Evolutionary conservation across 2,888 invertebrate species (phyloP).

Genomic region (Noctua janthe): DNA sequence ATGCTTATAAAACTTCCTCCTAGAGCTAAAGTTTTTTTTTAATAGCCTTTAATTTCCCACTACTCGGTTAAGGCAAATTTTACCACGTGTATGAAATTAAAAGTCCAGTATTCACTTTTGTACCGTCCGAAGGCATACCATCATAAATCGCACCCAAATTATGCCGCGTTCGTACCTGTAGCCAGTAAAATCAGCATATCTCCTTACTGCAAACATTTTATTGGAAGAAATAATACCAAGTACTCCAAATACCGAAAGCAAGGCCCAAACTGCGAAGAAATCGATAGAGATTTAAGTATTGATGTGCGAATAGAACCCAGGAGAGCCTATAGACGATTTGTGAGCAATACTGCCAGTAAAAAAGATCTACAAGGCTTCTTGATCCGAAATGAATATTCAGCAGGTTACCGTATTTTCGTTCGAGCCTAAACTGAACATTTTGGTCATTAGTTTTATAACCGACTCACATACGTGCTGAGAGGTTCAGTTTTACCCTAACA

Average conservation of each 20-base stretch:
- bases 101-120: not conserved
- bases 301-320: not conserved
- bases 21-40: too few species aligned
- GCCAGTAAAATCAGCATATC: too few species aligned
- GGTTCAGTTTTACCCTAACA: not conserved
- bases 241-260: not conserved
- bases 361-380: not conserved
- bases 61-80: too few species aligned
- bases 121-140: too few species aligned
- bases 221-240: not conserved
- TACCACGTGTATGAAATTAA: too few species aligned
- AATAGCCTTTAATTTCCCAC: too few species aligned
- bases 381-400: constrained; percentile 8
- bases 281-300: constrained; percentile 15
- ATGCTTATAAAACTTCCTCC: not conserved
- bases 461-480: not conserved
- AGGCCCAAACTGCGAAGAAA: not conserved
- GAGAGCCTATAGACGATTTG: constrained; percentile 13
- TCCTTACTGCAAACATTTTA: not conserved
- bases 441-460: not conserved
- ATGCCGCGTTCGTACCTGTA: not conserved
- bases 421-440: not conserved
- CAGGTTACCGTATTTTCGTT: not conserved
- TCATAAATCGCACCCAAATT: not conserved
- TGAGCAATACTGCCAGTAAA: not conserved